These are phyloP conservation scores for Prunella strophiata DNA, from an alignment of 2,797 vertebrate species.

Conservation along the genomic window DNA sequence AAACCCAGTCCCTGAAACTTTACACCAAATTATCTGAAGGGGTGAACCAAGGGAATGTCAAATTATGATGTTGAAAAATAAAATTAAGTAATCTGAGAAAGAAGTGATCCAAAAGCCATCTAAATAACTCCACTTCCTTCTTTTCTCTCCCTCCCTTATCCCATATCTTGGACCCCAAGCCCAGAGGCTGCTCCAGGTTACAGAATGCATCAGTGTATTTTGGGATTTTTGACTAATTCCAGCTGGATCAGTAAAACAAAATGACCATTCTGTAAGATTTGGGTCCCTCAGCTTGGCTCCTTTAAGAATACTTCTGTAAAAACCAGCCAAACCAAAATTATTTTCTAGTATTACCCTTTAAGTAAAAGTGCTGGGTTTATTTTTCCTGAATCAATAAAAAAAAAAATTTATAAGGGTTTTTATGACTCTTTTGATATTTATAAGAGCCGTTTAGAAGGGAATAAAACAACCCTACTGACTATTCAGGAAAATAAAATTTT, in stretches of 20 bases:
- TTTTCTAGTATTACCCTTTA: neutral
- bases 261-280: neutral
- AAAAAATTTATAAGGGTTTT: neutral
- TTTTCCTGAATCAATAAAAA: neutral
- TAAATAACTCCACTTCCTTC: neutral
- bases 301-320: neutral
- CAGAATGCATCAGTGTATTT: neutral
- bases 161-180: accelerated
- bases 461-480: neutral
- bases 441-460: neutral
- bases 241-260: neutral
- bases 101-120: neutral
- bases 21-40: neutral
- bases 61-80: neutral
- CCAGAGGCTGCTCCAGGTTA: neutral
- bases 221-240: neutral
- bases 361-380: neutral
- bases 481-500: neutral
- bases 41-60: neutral
- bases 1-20: neutral
- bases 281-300: neutral
- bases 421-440: neutral
- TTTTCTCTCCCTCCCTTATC: neutral
- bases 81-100: neutral
- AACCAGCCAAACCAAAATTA: neutral